Base-by-base conservation (phyloP, 1,140 invertebrate genomes). In the Babylonia areolata region DNA sequence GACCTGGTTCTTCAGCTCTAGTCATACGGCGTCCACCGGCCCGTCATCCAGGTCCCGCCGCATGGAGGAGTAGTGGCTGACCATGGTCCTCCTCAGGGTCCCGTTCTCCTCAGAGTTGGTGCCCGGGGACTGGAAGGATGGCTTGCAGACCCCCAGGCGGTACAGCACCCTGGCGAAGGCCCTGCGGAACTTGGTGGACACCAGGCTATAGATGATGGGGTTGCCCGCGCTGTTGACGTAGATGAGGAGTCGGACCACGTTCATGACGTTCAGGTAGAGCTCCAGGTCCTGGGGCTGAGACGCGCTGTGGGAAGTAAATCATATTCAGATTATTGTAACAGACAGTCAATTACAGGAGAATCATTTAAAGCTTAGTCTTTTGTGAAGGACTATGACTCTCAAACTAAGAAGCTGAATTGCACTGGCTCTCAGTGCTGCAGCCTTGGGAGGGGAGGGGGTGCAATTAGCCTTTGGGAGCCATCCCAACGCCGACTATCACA, bases 191-290 rank as follows among this genome's bases (percentile, higher is more conserved):
- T 91, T 92, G 31, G 90, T 87, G 28, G 90, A 91, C 15, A 90
- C 86, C 42, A 90, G 78, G 58, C 92, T 93, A 88, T 94, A 94
- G 40, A 93, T 89, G 73, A 94, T 89, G 1, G 93, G 92, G 81
- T 94, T 94, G 0, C 90, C 90, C 9, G 91, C 92, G 78, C 92
- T 93, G 87, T 94, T 93, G 15, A 92, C 81, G 78, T 93, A 93
- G 64, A 92, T 86, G 85, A 93, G 87, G 12, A 93, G 83, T 23
- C 93, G 87, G 90, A 96, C 97, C 94, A 98, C 97, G 94, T 97
- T 98, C n/a, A 98, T 95, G 81, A 98, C 95, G 92, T 96, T 97
- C 94, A 97, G 98, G 94, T 97, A 98, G 15, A 95, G 95, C 87
- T 97, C 97, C 88, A 97, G 87, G 89, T 35, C 54, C 42, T 54